Evolutionary conservation across 2,113 vertebrate genomes (phyloP).

Genomic region (Lutjanus erythropterus): DNA sequence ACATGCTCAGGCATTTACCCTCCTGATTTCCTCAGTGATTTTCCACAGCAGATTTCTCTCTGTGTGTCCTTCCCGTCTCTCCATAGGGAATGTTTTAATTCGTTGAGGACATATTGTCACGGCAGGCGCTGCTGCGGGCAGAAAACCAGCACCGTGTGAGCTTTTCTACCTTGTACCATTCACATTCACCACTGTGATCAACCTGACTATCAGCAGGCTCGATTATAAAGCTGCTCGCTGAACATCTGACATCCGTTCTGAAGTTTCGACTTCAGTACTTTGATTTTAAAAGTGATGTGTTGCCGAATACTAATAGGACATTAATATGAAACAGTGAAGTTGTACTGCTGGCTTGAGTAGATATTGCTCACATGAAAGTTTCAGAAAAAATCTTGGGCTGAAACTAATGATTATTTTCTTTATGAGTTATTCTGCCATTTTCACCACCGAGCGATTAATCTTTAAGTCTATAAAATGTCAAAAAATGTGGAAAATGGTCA

Average conservation of each 20-base stretch:
- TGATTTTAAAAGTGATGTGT: background rate
- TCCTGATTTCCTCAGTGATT: slow-evolving; percentile 46
- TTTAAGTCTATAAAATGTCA: too few species aligned
- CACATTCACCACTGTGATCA: slow-evolving; percentile 28
- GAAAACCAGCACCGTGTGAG: slow-evolving; percentile 45
- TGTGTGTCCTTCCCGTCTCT: slow-evolving; percentile 70
- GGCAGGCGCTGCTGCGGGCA: slow-evolving; percentile 50
- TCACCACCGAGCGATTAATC: too few species aligned
- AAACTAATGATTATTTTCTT: too few species aligned
- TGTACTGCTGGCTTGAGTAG: background rate
- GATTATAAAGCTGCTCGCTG: slow-evolving; percentile 10
- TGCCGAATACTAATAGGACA: background rate
- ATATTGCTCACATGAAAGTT: background rate
- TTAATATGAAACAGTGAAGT: background rate
- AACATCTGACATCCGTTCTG: background rate
- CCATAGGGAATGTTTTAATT: slow-evolving; percentile 73
- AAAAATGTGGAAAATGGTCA: too few species aligned
- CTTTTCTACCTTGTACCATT: slow-evolving; percentile 33
- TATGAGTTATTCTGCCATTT: too few species aligned
- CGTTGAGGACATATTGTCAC: slow-evolving; percentile 73
- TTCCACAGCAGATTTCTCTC: slow-evolving; percentile 67
- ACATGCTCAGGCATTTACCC: background rate
- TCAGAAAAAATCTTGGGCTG: background rate
- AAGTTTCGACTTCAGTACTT: background rate
- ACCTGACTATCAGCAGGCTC: slow-evolving; percentile 22